A percentile compares a stretch with the other conserved stretches of the same genome.
phyloP scores from a whole-genome alignment of 64 coral and sea anemone species.

The Astreopora myriophthalma region DNA sequence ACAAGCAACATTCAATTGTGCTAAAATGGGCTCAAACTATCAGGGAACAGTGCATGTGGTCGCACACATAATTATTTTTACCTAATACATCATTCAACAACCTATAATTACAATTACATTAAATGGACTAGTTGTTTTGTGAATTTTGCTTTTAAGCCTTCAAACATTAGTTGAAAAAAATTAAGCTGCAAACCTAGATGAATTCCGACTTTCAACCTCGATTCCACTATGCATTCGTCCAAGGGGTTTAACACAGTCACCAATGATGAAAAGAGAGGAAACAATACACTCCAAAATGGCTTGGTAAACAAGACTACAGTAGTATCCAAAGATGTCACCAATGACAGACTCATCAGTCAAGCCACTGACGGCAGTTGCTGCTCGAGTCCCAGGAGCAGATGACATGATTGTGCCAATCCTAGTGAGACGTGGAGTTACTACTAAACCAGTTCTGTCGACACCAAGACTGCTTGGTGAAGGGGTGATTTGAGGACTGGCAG shows the following conservation, averaged over 20 bases:
- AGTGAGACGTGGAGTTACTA: conserved; percentile 53
- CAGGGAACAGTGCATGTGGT: no score
- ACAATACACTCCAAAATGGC: conserved; percentile 77
- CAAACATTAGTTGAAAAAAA: no score
- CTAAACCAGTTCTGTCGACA: conserved; percentile 33
- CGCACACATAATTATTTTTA: no score
- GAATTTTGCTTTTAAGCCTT: no score
- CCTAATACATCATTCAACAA: no score
- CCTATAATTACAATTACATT: no score
- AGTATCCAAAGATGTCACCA: conserved; percentile 96
- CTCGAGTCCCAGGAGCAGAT: conserved; percentile 54
- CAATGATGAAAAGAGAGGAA: conserved; percentile 78
- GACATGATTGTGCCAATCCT: conserved; percentile 84
- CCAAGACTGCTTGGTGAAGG: conserved; percentile 72
- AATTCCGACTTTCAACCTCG: conserved; percentile 11
- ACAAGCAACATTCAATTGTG: no score
- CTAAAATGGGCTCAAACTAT: no score
- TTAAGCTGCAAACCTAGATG: neutral
- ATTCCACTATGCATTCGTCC: conserved; percentile 85
- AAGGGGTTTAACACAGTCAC: conserved; percentile 88
- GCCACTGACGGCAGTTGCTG: conserved; percentile 88
- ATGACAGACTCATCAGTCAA: conserved; percentile 97
- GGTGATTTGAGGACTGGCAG: conserved; percentile 66
- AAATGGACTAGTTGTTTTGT: no score
- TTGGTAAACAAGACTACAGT: conserved; percentile 92